Evolutionary conservation across 1,140 invertebrate species (phyloP).

Genomic region (Leguminivora glycinivorella): DNA sequence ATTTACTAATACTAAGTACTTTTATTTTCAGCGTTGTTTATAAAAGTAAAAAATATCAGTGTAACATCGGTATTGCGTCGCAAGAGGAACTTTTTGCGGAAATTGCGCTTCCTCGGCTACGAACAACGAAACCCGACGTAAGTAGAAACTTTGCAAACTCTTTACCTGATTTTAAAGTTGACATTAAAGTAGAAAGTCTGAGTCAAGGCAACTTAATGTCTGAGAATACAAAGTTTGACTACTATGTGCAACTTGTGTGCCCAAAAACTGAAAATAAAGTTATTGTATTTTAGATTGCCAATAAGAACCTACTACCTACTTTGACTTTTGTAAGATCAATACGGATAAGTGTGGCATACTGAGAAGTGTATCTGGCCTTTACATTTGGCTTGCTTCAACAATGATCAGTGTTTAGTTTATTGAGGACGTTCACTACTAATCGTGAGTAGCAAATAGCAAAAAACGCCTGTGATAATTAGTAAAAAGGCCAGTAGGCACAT

Average conservation of each 20-base stretch:
- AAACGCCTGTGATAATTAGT: too few species aligned
- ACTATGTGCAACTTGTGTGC: neutral
- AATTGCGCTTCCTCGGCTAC: slow-evolving; percentile 9
- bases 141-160: neutral
- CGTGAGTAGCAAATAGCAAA: too few species aligned
- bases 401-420: too few species aligned
- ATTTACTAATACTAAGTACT: neutral
- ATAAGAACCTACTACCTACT: too few species aligned
- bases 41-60: neutral
- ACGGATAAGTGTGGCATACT: too few species aligned
- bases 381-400: too few species aligned
- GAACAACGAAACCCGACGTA: slow-evolving; percentile 13
- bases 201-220: neutral
- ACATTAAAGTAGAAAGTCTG: neutral
- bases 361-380: too few species aligned
- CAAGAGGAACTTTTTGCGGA: neutral
- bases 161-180: slow-evolving; percentile 20
- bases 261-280: neutral
- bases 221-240: neutral
- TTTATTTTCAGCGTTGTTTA: neutral
- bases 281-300: neutral
- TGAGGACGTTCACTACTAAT: too few species aligned
- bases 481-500: too few species aligned
- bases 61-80: neutral
- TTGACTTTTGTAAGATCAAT: neutral